phyloP scores from a whole-genome alignment of 37 sponge, comb jelly and placozoan genomes.

The Mnemiopsis leidyi region DNA sequence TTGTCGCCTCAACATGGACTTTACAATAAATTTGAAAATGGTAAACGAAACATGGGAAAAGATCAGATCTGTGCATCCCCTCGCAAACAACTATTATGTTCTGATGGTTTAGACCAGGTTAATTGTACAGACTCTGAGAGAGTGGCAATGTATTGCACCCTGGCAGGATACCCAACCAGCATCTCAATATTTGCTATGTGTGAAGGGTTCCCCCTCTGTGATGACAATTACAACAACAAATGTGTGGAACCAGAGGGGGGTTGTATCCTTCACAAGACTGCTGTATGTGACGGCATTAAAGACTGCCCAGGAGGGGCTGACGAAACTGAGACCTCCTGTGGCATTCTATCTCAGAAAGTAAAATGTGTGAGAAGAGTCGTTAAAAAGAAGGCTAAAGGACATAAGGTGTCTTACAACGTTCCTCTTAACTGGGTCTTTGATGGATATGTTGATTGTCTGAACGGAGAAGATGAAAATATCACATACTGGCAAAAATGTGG shows the following conservation, averaged over 20 bases:
- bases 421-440: neutral
- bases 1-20: neutral
- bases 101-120: neutral
- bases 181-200: neutral
- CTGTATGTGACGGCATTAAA: neutral
- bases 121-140: neutral
- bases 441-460: neutral
- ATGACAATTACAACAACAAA: neutral
- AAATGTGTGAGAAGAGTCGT: neutral
- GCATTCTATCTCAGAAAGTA: neutral
- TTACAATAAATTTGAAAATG: neutral
- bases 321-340: neutral
- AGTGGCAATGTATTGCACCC: neutral
- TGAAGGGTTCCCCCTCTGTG: neutral
- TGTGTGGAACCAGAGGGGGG: neutral
- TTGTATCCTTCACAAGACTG: neutral
- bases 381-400: neutral
- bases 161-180: neutral
- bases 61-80: neutral
- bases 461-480: neutral
- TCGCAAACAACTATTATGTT: neutral
- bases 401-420: neutral
- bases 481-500: neutral
- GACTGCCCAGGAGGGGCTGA: neutral
- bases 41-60: neutral